Base-by-base conservation (phyloP, 2,113 vertebrate species). In the Cairina moschata region DNA sequence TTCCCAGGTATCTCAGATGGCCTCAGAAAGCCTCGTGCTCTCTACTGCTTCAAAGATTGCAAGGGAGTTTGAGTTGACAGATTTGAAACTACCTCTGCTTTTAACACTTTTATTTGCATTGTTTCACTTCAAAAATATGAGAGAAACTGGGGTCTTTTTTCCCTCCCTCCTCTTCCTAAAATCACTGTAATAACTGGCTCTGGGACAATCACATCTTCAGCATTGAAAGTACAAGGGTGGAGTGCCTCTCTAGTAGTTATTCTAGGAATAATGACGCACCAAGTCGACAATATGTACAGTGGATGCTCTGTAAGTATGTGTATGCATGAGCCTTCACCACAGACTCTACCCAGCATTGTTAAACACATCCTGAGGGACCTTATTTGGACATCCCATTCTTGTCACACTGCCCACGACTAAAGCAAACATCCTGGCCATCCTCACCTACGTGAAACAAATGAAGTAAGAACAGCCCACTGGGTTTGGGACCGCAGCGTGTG, bases 351-450 rank as follows among this genome's bases (percentile, higher is more conserved):
- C 95, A 1, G 46, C 76, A 85, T 92, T 91, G 95, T 97, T 95
- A 88, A 72, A 88, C 68, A 88, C 97, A 96, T 96, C 96, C 91
- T 97, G 96, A 96, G 91, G 97, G 90, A 83, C 97, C 96, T 96
- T 96, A 90, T 95, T 98, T 97, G 97, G 97, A 97, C 96, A 93
- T 79, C 96, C 97, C 97, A 95, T 96, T 96, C 97, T 97, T 97
- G 97, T 98, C 98, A 98, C 96, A 86, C 97, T 98, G 96, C 97
- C 98, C 97, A 98, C 90, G 42, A 59, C 89, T 91, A 96, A 94
- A 95, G 93, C 95, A 97, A 96, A 98, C 98, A 98, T 98, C 98
- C 98, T 98, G 98, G 90, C 95, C 93, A 93, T 71, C 94, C 92
- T 97, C 97, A 97, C 96, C 96, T 97, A 97, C 93, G 88, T 84